These are phyloP conservation scores for Orestias chungarensis DNA, from an alignment of 2,797 vertebrate species.

Conservation along the genomic window DNA sequence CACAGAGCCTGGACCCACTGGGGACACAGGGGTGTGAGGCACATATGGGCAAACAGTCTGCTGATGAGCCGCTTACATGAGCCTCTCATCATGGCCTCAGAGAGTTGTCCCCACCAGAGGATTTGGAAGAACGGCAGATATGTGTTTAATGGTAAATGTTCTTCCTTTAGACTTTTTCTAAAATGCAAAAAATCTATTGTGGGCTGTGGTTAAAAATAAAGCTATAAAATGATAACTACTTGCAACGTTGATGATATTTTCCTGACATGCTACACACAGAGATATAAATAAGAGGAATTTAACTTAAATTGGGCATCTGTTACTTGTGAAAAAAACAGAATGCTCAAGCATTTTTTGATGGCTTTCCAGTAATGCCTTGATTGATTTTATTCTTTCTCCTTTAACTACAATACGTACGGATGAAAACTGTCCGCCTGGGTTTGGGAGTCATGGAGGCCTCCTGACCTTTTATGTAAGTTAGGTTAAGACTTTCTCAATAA, in stretches of 20 bases:
- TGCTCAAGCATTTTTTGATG: constrained; percentile 65
- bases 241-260: constrained; percentile 55
- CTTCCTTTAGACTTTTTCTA: constrained; percentile 14
- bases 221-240: constrained; percentile 22
- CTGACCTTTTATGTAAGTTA: constrained; percentile 39
- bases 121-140: constrained; percentile 53
- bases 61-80: constrained; percentile 77
- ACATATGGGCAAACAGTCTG: constrained; percentile 81
- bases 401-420: constrained; percentile 74
- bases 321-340: constrained; percentile 67
- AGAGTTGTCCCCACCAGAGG: constrained; percentile 63
- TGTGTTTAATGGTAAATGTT: constrained; percentile 47
- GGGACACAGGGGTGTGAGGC: constrained; percentile 77
- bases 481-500: constrained; percentile 7
- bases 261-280: constrained; percentile 45
- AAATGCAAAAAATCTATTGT: constrained; percentile 11
- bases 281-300: constrained; percentile 48
- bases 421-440: constrained; percentile 74
- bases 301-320: constrained; percentile 66
- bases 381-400: constrained; percentile 78
- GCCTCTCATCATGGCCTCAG: constrained; percentile 68
- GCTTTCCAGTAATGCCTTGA: constrained; percentile 79
- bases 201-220: constrained; percentile 17
- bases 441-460: constrained; percentile 64
- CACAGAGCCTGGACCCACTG: constrained; percentile 69